A percentile compares a stretch with the other conserved stretches of the same genome.
phyloP scores from a whole-genome alignment of 2,888 invertebrate species.

The Arge pagana region DNA sequence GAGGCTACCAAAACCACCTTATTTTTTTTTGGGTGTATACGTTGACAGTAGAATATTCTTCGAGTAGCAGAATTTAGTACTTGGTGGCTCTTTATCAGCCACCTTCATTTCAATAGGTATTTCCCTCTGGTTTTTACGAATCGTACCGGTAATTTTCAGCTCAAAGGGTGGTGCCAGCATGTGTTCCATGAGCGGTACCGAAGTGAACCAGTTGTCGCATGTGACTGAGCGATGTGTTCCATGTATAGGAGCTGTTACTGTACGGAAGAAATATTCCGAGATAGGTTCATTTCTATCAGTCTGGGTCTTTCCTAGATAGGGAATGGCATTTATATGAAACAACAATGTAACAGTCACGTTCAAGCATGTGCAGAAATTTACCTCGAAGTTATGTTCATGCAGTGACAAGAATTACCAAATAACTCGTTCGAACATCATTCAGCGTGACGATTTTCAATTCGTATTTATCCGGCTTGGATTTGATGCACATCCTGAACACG shows the following conservation, averaged over 20 bases:
- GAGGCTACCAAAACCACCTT: constrained; percentile 21
- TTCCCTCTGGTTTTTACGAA: constrained; percentile 33
- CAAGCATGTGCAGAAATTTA: not conserved
- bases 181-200: constrained; percentile 29
- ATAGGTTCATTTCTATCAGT: constrained; percentile 26
- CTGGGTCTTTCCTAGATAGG: constrained; percentile 42
- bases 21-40: constrained; percentile 32
- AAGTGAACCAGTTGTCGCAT: constrained; percentile 28
- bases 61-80: constrained; percentile 34
- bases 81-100: constrained; percentile 29
- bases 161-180: constrained; percentile 26
- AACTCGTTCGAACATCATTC: constrained; percentile 45
- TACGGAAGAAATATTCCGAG: constrained; percentile 29
- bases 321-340: constrained; percentile 34
- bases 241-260: constrained; percentile 30
- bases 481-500: constrained; percentile 38
- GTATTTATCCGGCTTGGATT: constrained; percentile 46
- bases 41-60: constrained; percentile 41
- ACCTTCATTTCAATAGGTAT: constrained; percentile 27
- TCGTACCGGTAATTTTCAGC: constrained; percentile 31
- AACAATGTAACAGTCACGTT: not conserved
- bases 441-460: constrained; percentile 47
- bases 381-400: not conserved
- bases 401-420: constrained; percentile 36
- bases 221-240: constrained; percentile 17